A percentile compares a stretch with the other conserved stretches of the same genome.
phyloP scores from a whole-genome alignment of 2,797 vertebrate genomes.

The Hippopotamyrus pictus region DNA sequence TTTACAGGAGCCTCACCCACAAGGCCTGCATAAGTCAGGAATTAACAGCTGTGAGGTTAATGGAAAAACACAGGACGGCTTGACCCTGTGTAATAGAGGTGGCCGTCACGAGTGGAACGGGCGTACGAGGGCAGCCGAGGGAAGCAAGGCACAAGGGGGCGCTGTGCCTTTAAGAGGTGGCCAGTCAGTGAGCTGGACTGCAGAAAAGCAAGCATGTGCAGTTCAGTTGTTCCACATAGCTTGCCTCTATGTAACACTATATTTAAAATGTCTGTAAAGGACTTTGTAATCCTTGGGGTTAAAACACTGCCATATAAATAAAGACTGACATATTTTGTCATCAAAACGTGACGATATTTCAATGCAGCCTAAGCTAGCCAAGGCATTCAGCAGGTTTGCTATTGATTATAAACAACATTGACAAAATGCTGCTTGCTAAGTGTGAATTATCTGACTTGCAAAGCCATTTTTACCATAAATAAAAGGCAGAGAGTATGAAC shows the following conservation, averaged over 20 bases:
- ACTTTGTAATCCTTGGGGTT: neutral
- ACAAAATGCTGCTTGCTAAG: neutral
- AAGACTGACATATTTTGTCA: neutral
- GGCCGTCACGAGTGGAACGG: neutral
- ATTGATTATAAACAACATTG: neutral
- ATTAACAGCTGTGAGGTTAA: constrained; percentile 26
- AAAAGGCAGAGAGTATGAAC: neutral
- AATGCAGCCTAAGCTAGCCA: neutral
- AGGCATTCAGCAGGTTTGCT: neutral
- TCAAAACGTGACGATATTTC: neutral
- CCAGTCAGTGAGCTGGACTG: neutral
- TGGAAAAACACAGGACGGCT: constrained; percentile 25
- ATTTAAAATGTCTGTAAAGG: neutral
- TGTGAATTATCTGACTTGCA: neutral
- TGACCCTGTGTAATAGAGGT: constrained; percentile 22
- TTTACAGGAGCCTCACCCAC: neutral
- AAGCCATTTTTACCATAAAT: neutral
- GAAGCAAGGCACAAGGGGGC: neutral
- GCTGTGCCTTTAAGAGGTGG: neutral
- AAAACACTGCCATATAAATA: neutral
- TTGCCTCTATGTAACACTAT: neutral
- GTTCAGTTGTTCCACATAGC: neutral
- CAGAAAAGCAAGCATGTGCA: neutral
- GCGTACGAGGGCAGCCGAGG: neutral
- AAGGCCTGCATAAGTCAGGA: neutral